A percentile compares a stretch with the other conserved stretches of the same genome.
Evolutionary conservation across 2,888 invertebrate genomes (phyloP).

Genomic region (Eupithecia subumbrata): DNA sequence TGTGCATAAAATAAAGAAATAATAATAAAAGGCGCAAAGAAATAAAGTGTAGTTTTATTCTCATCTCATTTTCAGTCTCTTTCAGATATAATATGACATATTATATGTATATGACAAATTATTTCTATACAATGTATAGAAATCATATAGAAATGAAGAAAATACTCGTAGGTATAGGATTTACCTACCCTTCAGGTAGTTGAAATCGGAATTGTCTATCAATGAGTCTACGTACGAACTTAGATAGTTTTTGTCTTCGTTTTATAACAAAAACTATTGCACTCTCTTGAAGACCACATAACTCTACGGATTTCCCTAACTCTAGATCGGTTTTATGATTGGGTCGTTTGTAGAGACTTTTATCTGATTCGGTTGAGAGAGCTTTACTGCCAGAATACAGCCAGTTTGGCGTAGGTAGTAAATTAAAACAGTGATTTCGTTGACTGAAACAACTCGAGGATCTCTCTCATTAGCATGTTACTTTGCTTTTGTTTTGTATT

Average conservation of each 20-base stretch:
- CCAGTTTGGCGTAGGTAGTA: slow-evolving; percentile 29
- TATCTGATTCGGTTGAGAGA: slow-evolving; percentile 33
- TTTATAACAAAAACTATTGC: neutral
- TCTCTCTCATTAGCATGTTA: slow-evolving; percentile 27
- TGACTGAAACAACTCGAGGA: slow-evolving; percentile 18
- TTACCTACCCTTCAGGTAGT: neutral
- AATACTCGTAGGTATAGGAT: neutral
- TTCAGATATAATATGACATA: no score
- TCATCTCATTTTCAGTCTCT: no score
- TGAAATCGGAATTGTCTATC: neutral
- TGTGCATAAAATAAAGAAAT: no score
- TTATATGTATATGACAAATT: no score
- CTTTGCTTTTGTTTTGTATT: slow-evolving; percentile 21
- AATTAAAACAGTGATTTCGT: slow-evolving; percentile 33
- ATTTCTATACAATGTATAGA: no score
- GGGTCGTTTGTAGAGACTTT: slow-evolving; percentile 13
- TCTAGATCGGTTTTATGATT: slow-evolving; percentile 1
- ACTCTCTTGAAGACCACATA: neutral
- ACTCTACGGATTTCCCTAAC: neutral
- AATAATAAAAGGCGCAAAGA: no score
- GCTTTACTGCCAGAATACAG: slow-evolving; percentile 28
- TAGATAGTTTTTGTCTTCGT: neutral
- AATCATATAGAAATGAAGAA: no score
- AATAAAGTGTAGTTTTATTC: no score
- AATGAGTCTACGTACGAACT: neutral